Base-by-base conservation (phyloP, 2,888 invertebrate species). In the Taenaris catops region DNA sequence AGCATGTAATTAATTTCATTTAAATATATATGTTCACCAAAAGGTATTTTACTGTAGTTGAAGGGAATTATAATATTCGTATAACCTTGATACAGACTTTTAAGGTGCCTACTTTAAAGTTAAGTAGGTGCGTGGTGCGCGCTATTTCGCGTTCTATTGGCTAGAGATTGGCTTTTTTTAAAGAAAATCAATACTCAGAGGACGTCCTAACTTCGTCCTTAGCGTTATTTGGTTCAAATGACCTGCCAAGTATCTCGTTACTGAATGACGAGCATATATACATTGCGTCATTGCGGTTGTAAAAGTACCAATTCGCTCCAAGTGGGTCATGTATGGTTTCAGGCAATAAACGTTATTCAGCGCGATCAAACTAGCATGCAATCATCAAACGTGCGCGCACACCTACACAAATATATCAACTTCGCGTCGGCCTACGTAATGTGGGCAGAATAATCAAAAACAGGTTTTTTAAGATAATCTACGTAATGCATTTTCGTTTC, bases 241-340 rank as follows among this genome's bases (percentile, higher is more conserved):
- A 60, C 54, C 47, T 58, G 53, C 58, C 56, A 56, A 57, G 49
- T 56, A 48, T 46, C 50, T 55, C 51, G 34, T 48, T 54, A 48
- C 51, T 48, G 47, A 49, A 54, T 58, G 59, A 63, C 62, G 63
- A 40, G 24, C 27, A 31, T 32, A n/a, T n/a, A n/a, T n/a, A 40
- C 35, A 55, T 79, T 76, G 58, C 80, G 73, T 75, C 79, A 80
- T 54, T 51, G 48, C 46, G 35, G 52, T 51, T 38, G 38, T 58
- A 31, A 57, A 38, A 31, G 26, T 31, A 63, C 55, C 58, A 57
- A 59, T 65, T 57, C 56, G 65, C 58, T 73, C 66, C 71, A 84
- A 80, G 56, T 81, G 55, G 81, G 81, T 80, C 81, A 79, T 70
- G 68, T 64, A 67, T 67, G 37, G 44, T 67, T 44, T 41, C 59